Evolutionary conservation across 2,888 invertebrate genomes (phyloP).

Genomic region (Ditula angustiorana): DNA sequence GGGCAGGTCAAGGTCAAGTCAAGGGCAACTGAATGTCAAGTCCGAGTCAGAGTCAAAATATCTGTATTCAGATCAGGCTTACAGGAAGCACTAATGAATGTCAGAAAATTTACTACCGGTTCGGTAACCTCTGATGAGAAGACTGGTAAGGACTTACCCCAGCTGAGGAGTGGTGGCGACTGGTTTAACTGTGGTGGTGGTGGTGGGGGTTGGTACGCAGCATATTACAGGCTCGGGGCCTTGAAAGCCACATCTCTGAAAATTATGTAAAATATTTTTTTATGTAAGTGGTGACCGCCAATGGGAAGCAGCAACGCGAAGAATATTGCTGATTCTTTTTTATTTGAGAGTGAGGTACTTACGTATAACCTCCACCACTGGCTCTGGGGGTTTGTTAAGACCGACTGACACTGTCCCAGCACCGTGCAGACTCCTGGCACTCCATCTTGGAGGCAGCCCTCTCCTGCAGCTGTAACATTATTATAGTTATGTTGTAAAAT

Average conservation of each 20-base stretch:
- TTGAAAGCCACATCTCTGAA: conserved; percentile 57
- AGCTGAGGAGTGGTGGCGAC: conserved; percentile 50
- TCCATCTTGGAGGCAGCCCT: conserved; percentile 46
- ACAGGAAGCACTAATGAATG: too few relatives aligned
- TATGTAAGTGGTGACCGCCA: too few relatives aligned
- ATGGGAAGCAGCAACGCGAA: neutral
- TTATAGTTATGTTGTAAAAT: too few relatives aligned
- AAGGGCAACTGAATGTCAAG: too few relatives aligned
- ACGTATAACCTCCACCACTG: neutral
- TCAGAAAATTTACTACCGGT: too few relatives aligned
- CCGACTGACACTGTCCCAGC: conserved; percentile 48
- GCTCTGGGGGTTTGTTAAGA: conserved; percentile 42
- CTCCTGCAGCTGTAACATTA: conserved; percentile 46
- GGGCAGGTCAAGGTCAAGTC: too few relatives aligned
- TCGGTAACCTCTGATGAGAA: too few relatives aligned
- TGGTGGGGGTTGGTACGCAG: conserved; percentile 46
- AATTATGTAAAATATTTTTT: too few relatives aligned
- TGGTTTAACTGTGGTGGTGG: conserved; percentile 32
- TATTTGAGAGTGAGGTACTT: neutral
- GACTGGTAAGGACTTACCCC: neutral
- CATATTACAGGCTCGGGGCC: conserved; percentile 56
- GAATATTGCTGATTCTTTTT: too few relatives aligned
- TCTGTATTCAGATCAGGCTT: too few relatives aligned
- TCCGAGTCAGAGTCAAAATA: too few relatives aligned
- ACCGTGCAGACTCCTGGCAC: conserved; percentile 45